These are phyloP conservation scores for Mastomys coucha DNA, from an alignment of 2,113 vertebrate species.

Conservation along the genomic window DNA sequence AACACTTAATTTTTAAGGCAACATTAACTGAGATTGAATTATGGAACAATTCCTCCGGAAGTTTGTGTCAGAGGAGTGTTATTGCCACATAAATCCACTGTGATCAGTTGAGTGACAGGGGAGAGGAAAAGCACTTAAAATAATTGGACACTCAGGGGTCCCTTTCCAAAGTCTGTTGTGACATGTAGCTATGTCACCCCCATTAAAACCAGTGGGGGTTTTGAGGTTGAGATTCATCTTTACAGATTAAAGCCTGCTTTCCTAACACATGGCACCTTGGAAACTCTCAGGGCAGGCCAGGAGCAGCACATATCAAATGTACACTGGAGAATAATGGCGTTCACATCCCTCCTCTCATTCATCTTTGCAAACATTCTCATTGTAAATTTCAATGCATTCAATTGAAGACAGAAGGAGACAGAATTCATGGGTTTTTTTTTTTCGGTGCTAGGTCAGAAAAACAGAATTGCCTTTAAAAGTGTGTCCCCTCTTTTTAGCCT, in stretches of 20 bases:
- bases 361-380: slow-evolving; percentile 45
- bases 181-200: slow-evolving; percentile 71
- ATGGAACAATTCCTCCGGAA: slow-evolving; percentile 87
- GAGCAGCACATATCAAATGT: slow-evolving; percentile 2
- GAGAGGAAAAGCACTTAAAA: slow-evolving; percentile 87
- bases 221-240: slow-evolving; percentile 77
- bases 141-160: slow-evolving; percentile 82
- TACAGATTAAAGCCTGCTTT: slow-evolving; percentile 75
- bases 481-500: not conserved
- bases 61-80: slow-evolving; percentile 83
- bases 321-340: slow-evolving; percentile 27
- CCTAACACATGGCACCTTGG: slow-evolving; percentile 7
- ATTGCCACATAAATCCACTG: slow-evolving; percentile 86
- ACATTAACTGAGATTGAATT: slow-evolving; percentile 86
- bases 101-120: slow-evolving; percentile 81
- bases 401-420: slow-evolving; percentile 22
- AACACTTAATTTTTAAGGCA: slow-evolving; percentile 83
- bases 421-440: not conserved
- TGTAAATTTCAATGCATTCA: slow-evolving; percentile 41
- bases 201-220: slow-evolving; percentile 75
- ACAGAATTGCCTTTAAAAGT: not conserved
- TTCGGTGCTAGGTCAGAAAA: slow-evolving; percentile 44
- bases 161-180: slow-evolving; percentile 79
- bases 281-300: slow-evolving; percentile 55
- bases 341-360: not conserved